These are phyloP conservation scores for Acanthosoma haemorrhoidale DNA, from an alignment of 2,888 invertebrate species.

Conservation along the genomic window DNA sequence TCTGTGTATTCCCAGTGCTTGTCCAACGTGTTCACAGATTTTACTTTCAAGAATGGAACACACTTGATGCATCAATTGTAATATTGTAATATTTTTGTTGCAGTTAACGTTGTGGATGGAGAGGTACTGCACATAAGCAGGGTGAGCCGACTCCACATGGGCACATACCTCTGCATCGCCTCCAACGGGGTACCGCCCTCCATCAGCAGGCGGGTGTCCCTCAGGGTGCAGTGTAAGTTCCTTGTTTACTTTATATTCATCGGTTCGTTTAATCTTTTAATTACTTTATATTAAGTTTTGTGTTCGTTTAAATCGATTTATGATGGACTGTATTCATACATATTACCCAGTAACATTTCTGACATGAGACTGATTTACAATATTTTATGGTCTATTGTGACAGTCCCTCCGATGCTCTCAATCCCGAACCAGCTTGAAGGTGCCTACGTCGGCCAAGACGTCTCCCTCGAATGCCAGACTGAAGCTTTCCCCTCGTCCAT, in stretches of 20 bases:
- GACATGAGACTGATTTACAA: too few species aligned
- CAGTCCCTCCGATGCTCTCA: constrained; percentile 91
- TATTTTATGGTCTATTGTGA: constrained; percentile 33
- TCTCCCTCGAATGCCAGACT: constrained; percentile 81
- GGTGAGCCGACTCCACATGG: constrained; percentile 88
- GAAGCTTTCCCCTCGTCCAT: constrained; percentile 89
- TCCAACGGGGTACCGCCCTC: constrained; percentile 89
- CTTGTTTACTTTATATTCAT: too few species aligned
- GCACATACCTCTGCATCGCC: constrained; percentile 86
- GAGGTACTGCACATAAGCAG: constrained; percentile 78
- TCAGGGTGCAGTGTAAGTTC: constrained; percentile 74
- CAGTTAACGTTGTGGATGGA: constrained; percentile 84
- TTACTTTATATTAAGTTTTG: too few species aligned
- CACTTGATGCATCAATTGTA: too few species aligned
- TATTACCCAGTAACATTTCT: too few species aligned
- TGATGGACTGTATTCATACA: too few species aligned
- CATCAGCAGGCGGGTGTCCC: constrained; percentile 75
- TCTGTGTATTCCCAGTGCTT: too few species aligned
- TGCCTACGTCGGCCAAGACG: constrained; percentile 82
- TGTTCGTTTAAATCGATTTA: too few species aligned
- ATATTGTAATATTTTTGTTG: constrained; percentile 44
- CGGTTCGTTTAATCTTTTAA: too few species aligned
- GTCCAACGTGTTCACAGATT: too few species aligned
- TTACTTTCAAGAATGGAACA: too few species aligned
- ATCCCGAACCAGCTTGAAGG: constrained; percentile 90